Evolutionary conservation across 92 coral and sea anemone species (phyloP), one percentile per base, ranked within the genome.

Genomic region (Paramuricea clavata): DNA sequence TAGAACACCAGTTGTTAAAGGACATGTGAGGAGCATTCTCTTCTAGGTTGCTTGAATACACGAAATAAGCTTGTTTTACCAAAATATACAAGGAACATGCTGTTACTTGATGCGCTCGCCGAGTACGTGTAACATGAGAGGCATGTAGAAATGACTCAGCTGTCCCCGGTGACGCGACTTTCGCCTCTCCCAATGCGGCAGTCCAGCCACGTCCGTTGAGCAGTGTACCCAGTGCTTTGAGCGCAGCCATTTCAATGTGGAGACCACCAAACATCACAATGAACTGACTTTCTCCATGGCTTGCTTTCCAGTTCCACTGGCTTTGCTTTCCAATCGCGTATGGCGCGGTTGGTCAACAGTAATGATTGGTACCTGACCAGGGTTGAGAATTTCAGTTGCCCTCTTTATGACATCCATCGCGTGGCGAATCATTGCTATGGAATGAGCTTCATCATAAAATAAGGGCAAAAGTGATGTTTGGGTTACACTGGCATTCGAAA

Each of bases 211-310:
- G 32, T 32, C 47, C 77, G 6, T 71, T 35, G 34, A 71, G 77
- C 19, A 33, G 50, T 11, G 13, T 36, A n/a, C 49, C 77, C 0
- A 71, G 6, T 21, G 77, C 80, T 22, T 42, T 74, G 30, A 39
- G 31, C 11, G 59, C 80, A 0, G 80, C 60, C 56, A 87, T 78
- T 50, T 87, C 91, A 34, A 81, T 84, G 84, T 91, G 94, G 1
- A 88, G 54, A 0, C 92, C 94, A 16, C 92, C 94, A 56, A 88
- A n/a, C n/a, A n/a, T n/a, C n/a, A n/a, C n/a, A n/a, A n/a, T n/a
- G n/a, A n/a, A n/a, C n/a, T n/a, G n/a, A n/a, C n/a, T n/a, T n/a
- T n/a, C n/a, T n/a, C n/a, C n/a, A n/a, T n/a, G n/a, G n/a, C n/a
- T n/a, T n/a, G n/a, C n/a, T n/a, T n/a, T n/a, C n/a, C n/a, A n/a